phyloP scores from a whole-genome alignment of 2,113 vertebrate genomes.

The Nyctibius bracteatus region DNA sequence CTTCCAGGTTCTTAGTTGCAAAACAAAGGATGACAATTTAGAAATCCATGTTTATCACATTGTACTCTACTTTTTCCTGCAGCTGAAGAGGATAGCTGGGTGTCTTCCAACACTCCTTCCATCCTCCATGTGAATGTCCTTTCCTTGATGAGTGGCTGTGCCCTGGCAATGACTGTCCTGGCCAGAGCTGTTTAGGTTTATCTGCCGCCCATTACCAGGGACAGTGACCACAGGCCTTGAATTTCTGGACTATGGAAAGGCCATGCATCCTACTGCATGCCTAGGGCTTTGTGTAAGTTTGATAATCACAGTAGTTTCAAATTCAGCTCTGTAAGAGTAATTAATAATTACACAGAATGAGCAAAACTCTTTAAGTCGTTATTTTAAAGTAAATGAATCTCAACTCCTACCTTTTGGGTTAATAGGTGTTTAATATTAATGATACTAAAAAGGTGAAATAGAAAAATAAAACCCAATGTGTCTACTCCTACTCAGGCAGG shows the following conservation, averaged over 20 bases:
- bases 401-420: not conserved
- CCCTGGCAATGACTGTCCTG: not conserved
- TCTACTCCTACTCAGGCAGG: not conserved
- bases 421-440: not conserved
- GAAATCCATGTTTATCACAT: not conserved
- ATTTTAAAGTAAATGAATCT: not conserved
- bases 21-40: not conserved
- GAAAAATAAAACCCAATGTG: not conserved
- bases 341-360: not conserved
- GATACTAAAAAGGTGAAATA: not conserved
- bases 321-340: not conserved
- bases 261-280: not conserved
- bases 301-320: not conserved
- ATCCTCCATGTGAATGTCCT: not conserved
- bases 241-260: fast-evolving
- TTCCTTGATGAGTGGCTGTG: not conserved
- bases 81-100: not conserved
- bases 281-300: not conserved
- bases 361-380: not conserved
- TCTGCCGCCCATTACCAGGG: not conserved
- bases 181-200: not conserved
- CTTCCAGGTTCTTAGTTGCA: not conserved
- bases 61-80: not conserved
- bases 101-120: not conserved
- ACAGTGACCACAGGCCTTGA: not conserved